Base-by-base conservation (phyloP, 2,113 vertebrate genomes). In the Ceyx melanurus region DNA sequence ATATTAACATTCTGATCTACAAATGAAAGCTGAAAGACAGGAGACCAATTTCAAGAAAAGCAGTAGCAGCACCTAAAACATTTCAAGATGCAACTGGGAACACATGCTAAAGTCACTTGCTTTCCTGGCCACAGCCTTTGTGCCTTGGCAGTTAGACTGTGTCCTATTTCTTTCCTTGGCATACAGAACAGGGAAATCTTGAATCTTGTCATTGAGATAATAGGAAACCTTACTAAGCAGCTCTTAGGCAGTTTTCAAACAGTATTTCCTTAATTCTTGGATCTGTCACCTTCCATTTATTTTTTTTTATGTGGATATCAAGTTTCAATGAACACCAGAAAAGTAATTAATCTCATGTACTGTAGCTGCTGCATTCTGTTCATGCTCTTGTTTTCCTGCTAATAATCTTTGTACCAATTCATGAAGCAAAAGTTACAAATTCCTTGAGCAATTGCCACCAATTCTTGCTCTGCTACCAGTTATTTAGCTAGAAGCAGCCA, bases 31-130 rank as follows among this genome's bases (percentile, higher is more conserved):
- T 26, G 54, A 60, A 40, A 26, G 42, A 60, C 40, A 37, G 22
- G n/a, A 81, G 45, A 28, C 15, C 42, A 40, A 51, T 56, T 85
- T 71, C 9, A 23, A 71, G 51, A 62, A 57, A 58, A 71, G 9
- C 1, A 2, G 19, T 33, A 28, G 29, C 71, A 29, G 5, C 3
- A 22, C 9, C 4, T 40, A 43, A n/a, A 8, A 3, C 13, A 13
- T 62, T 61, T 60, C 25, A 43, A 40, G 19, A 23, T 5, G 5
- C 8, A 62, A 56, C 12, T 48, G 10, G 25, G 11, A 58, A 85
- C 18, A 53, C 11, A 53, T 8, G 9, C 40, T 29, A 21, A 35
- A 54, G 23, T 54, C 13, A 45, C 15, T 29, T 62, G 20, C 31
- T 54, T 81, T 70, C 42, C 50, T n/a, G 12, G 16, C 22, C 43